phyloP scores from a whole-genome alignment of 2,113 vertebrate species.

The Podarcis raffonei region DNA sequence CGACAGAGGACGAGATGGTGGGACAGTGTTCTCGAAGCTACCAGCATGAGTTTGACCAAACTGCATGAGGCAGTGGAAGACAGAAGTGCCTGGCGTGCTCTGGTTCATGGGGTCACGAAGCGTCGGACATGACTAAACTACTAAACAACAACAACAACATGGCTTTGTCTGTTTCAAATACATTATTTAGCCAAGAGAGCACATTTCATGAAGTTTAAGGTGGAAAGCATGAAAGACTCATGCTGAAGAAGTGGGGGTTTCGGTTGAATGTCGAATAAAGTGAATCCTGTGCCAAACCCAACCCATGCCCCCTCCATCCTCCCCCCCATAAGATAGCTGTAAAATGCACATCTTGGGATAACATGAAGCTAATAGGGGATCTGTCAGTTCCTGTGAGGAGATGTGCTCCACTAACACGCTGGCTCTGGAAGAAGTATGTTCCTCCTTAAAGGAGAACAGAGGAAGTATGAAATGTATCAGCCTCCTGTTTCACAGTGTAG shows the following conservation, averaged over 20 bases:
- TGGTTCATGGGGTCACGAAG: too few species aligned
- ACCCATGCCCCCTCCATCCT: not conserved
- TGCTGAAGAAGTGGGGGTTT: not conserved
- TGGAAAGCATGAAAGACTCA: not conserved
- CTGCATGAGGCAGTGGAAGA: too few species aligned
- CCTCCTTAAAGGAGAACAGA: slow-evolving; percentile 46
- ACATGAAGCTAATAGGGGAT: not conserved
- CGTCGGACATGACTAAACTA: too few species aligned
- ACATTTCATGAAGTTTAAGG: not conserved
- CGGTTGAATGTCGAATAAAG: not conserved
- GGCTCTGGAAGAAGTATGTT: not conserved
- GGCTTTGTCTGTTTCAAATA: not conserved
- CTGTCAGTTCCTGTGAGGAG: not conserved
- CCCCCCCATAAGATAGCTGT: not conserved
- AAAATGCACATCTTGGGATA: not conserved
- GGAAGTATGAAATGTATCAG: slow-evolving; percentile 1
- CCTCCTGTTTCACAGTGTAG: slow-evolving; percentile 44
- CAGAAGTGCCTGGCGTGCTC: too few species aligned
- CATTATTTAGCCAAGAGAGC: not conserved
- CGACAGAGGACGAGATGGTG: too few species aligned
- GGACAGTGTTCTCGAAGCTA: too few species aligned
- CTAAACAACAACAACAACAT: too few species aligned
- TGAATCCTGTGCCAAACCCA: not conserved
- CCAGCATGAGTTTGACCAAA: too few species aligned
- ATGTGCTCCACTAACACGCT: not conserved